Conservation (phyloP, 2,797 vertebrate species). For the Melanotaenia pygmaea region DNA sequence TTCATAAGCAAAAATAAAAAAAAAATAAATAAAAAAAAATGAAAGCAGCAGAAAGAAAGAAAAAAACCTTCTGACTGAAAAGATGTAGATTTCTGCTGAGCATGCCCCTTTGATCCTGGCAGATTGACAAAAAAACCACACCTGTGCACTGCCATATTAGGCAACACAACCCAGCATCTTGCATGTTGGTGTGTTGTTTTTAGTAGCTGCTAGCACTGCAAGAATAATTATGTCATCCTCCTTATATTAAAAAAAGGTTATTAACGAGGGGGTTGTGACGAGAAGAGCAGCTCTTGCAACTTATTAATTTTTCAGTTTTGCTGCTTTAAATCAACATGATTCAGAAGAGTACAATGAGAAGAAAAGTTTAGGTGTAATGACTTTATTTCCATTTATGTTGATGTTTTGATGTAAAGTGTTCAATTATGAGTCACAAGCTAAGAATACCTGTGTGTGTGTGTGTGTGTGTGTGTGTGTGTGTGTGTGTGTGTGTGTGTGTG, state of each 20-base stretch:
- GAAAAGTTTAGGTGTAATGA: not conserved
- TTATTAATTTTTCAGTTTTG: not conserved
- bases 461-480: not conserved
- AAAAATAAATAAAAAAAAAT: conserved; percentile 16
- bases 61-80: conserved; percentile 3
- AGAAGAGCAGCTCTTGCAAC: no score
- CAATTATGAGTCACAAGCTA: conserved; percentile 45
- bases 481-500: conserved; percentile 19
- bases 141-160: conserved; percentile 31
- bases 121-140: conserved; percentile 23
- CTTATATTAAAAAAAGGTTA: not conserved
- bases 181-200: not conserved
- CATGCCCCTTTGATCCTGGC: conserved; percentile 17
- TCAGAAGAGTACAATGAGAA: conserved; percentile 18
- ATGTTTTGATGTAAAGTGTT: conserved; percentile 32
- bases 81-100: conserved; percentile 8
- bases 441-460: conserved; percentile 18
- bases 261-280: no score
- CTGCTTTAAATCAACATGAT: conserved; percentile 12
- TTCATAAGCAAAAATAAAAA: conserved; percentile 21
- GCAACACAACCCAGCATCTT: not conserved
- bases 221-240: not conserved
- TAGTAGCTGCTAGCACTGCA: not conserved
- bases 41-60: conserved; percentile 25
- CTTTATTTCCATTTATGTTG: conserved; percentile 51